phyloP scores from a whole-genome alignment of 1,140 invertebrate genomes.

The Ctenoplectra terminalis region DNA sequence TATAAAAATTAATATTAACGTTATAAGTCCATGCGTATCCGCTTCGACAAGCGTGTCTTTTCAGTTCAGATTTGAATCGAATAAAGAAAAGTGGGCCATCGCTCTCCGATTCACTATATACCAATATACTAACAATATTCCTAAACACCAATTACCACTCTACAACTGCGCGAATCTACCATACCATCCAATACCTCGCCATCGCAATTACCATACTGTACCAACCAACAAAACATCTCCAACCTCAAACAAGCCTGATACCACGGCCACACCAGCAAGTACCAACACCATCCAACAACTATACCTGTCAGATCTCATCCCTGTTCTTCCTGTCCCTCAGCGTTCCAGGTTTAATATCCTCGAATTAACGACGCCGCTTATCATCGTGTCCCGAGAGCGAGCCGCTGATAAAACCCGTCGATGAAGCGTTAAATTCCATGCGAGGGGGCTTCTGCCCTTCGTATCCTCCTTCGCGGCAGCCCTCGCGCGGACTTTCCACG shows the following conservation, averaged over 20 bases:
- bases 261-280: not conserved
- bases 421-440: constrained; percentile 54
- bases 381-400: not conserved
- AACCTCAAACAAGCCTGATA: too few species aligned
- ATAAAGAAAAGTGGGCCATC: too few species aligned
- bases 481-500: constrained; percentile 24
- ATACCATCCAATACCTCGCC: not conserved
- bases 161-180: too few species aligned
- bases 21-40: too few species aligned
- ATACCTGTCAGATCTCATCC: not conserved
- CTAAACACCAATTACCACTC: not conserved
- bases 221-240: not conserved
- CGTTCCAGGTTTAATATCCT: constrained; percentile 34
- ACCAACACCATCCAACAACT: not conserved
- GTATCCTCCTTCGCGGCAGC: constrained; percentile 23
- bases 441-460: constrained; percentile 31
- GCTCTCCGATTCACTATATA: too few species aligned
- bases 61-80: too few species aligned
- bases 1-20: too few species aligned
- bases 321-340: not conserved
- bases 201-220: not conserved
- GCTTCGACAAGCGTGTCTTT: too few species aligned
- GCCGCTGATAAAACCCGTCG: constrained; percentile 43
- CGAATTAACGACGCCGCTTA: constrained; percentile 39
- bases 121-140: too few species aligned